Conservation (phyloP, 1,140 invertebrate genomes). For the Drosophila kepulauana region DNA sequence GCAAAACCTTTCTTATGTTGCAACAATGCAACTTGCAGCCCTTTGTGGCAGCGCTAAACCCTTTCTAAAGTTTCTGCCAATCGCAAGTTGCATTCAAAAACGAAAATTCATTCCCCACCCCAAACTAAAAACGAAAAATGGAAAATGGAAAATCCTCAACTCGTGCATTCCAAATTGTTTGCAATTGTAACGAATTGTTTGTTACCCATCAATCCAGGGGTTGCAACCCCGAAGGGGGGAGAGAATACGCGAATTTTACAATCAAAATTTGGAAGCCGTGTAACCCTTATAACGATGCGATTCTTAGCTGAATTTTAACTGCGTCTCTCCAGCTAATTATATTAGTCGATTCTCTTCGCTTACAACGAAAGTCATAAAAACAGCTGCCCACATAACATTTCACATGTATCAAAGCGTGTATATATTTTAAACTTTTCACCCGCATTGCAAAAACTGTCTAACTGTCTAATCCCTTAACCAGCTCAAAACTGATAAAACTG, state of each 20-base stretch:
- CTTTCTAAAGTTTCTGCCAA: slow-evolving; percentile 43
- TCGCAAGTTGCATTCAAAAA: slow-evolving; percentile 36
- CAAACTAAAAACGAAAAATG: slow-evolving; percentile 31
- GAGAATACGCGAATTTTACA: slow-evolving; percentile 25
- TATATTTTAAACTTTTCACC: slow-evolving; percentile 52
- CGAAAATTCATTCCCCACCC: slow-evolving; percentile 6
- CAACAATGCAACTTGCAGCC: slow-evolving; percentile 56
- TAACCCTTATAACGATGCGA: slow-evolving; percentile 60
- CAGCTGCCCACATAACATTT: slow-evolving; percentile 69
- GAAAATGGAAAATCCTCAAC: slow-evolving; percentile 59
- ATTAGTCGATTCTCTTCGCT: slow-evolving; percentile 58
- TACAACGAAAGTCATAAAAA: slow-evolving; percentile 71
- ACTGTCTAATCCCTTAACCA: slow-evolving; percentile 49
- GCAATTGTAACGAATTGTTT: slow-evolving; percentile 72
- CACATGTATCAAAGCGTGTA: not conserved
- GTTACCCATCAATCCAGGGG: slow-evolving; percentile 37
- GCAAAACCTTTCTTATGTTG: slow-evolving; percentile 1
- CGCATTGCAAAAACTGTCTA: slow-evolving; percentile 47
- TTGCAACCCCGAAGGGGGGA: slow-evolving; percentile 47
- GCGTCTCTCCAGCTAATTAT: slow-evolving; percentile 65
- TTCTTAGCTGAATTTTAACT: slow-evolving; percentile 43
- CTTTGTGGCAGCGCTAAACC: slow-evolving; percentile 31
- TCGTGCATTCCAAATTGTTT: slow-evolving; percentile 65
- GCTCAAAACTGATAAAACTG: slow-evolving; percentile 1
- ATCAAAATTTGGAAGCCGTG: slow-evolving; percentile 1